Evolutionary conservation across 1,140 invertebrate species (phyloP).

Genomic region (Doryteuthis pealeii): DNA sequence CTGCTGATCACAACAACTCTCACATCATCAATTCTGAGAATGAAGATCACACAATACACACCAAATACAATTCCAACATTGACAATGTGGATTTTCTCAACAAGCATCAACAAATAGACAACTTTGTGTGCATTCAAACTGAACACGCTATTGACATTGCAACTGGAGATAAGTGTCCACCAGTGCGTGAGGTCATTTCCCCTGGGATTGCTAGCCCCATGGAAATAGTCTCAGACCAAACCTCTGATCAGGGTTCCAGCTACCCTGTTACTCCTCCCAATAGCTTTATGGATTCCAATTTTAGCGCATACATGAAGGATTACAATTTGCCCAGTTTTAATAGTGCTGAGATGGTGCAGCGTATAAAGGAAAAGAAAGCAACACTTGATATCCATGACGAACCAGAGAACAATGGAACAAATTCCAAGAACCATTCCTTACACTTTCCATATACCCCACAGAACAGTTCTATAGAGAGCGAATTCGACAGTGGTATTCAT

Average conservation of each 20-base stretch:
- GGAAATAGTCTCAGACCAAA: conserved; percentile 21
- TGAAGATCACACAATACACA: background rate
- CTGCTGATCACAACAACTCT: conserved; percentile 4
- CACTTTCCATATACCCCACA: conserved; percentile 45
- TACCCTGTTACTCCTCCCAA: conserved; percentile 51
- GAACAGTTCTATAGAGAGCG: conserved; percentile 39
- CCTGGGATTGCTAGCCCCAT: conserved; percentile 16
- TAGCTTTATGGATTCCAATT: conserved; percentile 42
- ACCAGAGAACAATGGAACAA: conserved; percentile 6
- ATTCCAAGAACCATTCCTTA: conserved; percentile 11
- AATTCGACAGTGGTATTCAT: conserved; percentile 10
- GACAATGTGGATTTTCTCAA: background rate
- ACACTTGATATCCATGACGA: conserved; percentile 27
- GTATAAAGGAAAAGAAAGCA: conserved; percentile 45
- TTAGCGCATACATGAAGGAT: conserved; percentile 21
- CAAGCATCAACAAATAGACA: background rate
- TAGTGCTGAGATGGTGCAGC: conserved; percentile 53
- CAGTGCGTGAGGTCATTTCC: background rate
- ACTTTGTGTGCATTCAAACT: background rate
- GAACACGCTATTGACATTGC: background rate
- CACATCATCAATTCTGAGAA: background rate
- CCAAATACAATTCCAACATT: background rate
- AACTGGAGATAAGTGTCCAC: background rate
- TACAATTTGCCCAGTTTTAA: conserved; percentile 53
- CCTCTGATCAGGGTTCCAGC: conserved; percentile 36